phyloP scores from a whole-genome alignment of 2,888 invertebrate genomes.

The Dendrolimus pini region DNA sequence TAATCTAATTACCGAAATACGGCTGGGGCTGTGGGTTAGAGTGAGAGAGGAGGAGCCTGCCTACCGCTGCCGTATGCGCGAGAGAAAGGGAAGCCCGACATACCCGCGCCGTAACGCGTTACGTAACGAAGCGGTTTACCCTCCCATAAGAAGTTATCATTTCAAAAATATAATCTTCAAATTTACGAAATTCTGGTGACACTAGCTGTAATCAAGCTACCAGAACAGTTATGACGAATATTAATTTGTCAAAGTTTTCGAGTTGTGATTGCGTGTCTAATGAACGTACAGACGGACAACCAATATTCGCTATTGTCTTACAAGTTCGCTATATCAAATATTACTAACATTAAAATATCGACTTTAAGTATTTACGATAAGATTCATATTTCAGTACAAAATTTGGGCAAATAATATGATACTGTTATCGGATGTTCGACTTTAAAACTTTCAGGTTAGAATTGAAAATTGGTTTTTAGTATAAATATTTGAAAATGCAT shows the following conservation, averaged over 20 bases:
- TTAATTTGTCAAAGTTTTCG: conserved; percentile 63
- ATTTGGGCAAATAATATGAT: background rate
- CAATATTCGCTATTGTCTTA: conserved; percentile 6
- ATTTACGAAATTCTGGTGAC: conserved; percentile 4
- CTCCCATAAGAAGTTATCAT: no score
- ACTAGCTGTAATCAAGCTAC: conserved; percentile 45
- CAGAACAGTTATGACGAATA: conserved; percentile 59
- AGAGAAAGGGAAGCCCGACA: no score
- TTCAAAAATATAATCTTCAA: background rate
- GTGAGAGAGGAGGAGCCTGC: no score
- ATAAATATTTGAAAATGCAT: conserved; percentile 4
- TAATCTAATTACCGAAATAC: no score
- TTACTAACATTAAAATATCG: background rate
- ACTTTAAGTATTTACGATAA: background rate
- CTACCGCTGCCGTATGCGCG: no score
- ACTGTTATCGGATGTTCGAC: background rate
- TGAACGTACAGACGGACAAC: conserved; percentile 31
- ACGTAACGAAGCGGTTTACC: no score
- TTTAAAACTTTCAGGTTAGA: background rate
- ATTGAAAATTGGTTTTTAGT: background rate
- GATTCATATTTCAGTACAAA: background rate
- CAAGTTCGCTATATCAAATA: background rate
- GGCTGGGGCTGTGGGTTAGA: no score
- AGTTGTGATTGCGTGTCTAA: conserved; percentile 64
- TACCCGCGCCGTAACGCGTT: no score